Evolutionary conservation across 1,140 invertebrate genomes (phyloP).

Genomic region (silkworm (Bombyx mori)): DNA sequence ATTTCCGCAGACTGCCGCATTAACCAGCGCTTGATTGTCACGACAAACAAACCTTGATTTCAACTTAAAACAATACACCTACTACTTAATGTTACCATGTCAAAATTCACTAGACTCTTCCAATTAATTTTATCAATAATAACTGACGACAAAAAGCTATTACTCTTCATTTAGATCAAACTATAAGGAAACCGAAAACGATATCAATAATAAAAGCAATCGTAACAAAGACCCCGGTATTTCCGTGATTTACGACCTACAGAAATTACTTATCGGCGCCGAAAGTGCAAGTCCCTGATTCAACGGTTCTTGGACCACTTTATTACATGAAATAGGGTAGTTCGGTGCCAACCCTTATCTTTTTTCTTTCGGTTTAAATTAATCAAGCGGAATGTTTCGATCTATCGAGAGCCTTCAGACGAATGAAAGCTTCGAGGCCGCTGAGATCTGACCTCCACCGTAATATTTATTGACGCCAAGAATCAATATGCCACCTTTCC

Average conservation of each 20-base stretch:
- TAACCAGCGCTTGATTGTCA: no score
- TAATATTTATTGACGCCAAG: constrained; percentile 28
- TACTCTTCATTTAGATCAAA: no score
- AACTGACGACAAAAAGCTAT: no score
- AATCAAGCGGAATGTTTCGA: constrained; percentile 31
- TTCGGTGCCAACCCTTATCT: neutral
- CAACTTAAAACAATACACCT: no score
- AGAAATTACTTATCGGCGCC: constrained; percentile 1
- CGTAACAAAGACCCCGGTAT: neutral
- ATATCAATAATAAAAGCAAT: neutral
- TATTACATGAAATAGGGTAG: constrained; percentile 2
- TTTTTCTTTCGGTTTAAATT: constrained; percentile 20
- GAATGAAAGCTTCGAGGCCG: constrained; percentile 18
- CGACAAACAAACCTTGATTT: no score
- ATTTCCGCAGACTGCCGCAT: no score
- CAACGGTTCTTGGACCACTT: constrained; percentile 6
- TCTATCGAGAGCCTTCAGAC: constrained; percentile 16
- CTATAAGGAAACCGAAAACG: no score
- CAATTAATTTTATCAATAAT: no score
- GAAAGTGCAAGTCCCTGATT: constrained; percentile 6
- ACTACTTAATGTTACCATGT: no score
- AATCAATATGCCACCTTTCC: constrained; percentile 19
- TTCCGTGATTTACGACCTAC: constrained; percentile 3
- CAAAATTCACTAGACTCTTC: no score
- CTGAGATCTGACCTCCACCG: constrained; percentile 18